Base-by-base conservation (phyloP, 2,888 invertebrate genomes). In the Taenaris catops region DNA sequence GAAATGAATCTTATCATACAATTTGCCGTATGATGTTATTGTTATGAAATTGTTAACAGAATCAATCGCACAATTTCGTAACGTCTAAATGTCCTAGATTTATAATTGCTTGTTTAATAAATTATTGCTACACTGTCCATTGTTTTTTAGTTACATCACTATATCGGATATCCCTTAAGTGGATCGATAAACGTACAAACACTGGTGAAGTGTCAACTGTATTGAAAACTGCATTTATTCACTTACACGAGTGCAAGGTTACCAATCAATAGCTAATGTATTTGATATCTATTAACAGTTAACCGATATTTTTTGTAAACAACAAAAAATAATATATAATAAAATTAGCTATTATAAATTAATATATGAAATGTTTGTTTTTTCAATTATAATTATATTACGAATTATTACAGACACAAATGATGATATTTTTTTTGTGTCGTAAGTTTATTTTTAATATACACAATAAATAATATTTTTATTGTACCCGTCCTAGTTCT, bases 191-290 rank as follows among this genome's bases (percentile, higher is more conserved):
- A 41, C 31, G 47, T 34, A 41, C 34, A 40, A 38, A 38, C 40
- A 46, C 40, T 45, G 48, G 37, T 44, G 46, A 34, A 52, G 51
- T 52, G 53, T 43, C 44, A 44, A 40, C 27, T 37, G 24, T 44
- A 45, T 46, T 48, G 51, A 52, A 55, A 56, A 58, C 51, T 47
- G 51, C 53, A 58, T 61, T 59, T 58, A 59, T 65, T 56, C 48
- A 56, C 56, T 64, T 68, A 69, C 60, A 65, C 55, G 59, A 64
- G 63, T 51, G 58, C 48, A 43, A 49, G 44, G 47, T 38, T 44
- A 41, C 25, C 27, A 29, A 35, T 21, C 20, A 16, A 36, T 36
- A 3, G 16, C 29, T 34, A 37, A 40, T 37, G 29, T 27, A 37
- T 17, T 26, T 36, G 14, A 27, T 12, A 29, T 31, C 31, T 21